phyloP scores from a whole-genome alignment of 2,797 vertebrate genomes.

The Xyrichtys novacula region DNA sequence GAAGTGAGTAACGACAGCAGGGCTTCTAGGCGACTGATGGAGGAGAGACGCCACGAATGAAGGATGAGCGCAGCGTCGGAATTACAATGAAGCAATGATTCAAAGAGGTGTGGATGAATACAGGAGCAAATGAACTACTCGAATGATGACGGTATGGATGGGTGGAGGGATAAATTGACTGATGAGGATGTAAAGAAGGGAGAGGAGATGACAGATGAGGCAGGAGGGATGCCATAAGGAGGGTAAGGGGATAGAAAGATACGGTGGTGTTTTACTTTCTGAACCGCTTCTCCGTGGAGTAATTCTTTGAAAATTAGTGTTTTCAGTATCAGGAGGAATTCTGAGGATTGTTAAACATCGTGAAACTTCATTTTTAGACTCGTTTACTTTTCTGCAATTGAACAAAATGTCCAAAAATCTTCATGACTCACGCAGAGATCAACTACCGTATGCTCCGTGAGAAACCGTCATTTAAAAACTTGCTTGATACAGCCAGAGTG shows the following conservation, averaged over 20 bases:
- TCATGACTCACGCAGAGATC: too few species aligned
- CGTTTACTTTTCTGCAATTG: too few species aligned
- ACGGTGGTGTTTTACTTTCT: neutral
- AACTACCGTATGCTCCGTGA: too few species aligned
- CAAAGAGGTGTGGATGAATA: slow-evolving; percentile 24
- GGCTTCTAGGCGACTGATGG: slow-evolving; percentile 13
- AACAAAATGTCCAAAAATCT: too few species aligned
- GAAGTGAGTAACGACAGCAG: slow-evolving; percentile 24
- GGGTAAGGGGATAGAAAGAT: neutral
- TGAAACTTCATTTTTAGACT: too few species aligned
- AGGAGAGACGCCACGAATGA: slow-evolving; percentile 26
- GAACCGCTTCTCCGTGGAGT: neutral
- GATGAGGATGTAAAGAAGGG: slow-evolving; percentile 14
- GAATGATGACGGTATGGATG: slow-evolving; percentile 18
- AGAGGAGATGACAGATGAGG: slow-evolving; percentile 13
- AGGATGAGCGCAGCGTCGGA: slow-evolving; percentile 17
- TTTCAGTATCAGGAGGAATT: neutral
- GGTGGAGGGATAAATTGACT: slow-evolving; percentile 10
- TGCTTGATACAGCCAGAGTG: too few species aligned
- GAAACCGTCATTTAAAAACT: too few species aligned
- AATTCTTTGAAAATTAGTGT: neutral
- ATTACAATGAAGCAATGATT: slow-evolving; percentile 47
- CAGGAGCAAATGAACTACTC: slow-evolving; percentile 2
- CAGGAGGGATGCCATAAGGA: neutral
- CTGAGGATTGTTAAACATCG: too few species aligned